Evolutionary conservation across 1,140 invertebrate genomes (phyloP).

Genomic region (Panagrolaimus sp.): DNA sequence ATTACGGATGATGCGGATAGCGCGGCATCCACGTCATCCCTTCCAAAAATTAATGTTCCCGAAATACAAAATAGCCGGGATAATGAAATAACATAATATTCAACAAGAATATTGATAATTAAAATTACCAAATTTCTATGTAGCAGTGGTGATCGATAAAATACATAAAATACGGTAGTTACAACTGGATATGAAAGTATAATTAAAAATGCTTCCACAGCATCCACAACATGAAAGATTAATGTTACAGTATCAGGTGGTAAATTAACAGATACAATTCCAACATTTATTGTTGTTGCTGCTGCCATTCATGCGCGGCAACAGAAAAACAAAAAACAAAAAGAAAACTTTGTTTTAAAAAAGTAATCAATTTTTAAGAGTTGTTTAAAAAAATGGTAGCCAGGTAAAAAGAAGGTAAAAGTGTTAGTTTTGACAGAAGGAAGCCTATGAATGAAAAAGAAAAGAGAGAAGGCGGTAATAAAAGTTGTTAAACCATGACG

Average conservation of each 20-base stretch:
- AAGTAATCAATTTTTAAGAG: no score
- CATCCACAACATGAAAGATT: not conserved
- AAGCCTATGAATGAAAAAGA: no score
- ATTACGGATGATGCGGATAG: not conserved
- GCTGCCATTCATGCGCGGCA: no score
- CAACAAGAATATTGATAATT: not conserved
- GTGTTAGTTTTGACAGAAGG: no score
- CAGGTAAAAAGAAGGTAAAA: no score
- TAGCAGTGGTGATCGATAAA: not conserved
- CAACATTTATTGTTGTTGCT: no score
- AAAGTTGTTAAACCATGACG: no score
- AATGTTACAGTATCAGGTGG: not conserved
- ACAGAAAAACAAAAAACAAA: no score
- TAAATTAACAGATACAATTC: not conserved
- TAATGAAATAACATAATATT: not conserved
- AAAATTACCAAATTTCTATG: constrained; percentile 3
- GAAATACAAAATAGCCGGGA: not conserved
- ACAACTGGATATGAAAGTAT: not conserved
- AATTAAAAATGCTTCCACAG: not conserved
- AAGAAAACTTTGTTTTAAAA: no score
- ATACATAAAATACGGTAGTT: not conserved
- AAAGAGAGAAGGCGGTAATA: no score
- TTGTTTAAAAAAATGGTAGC: no score
- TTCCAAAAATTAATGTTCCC: not conserved
- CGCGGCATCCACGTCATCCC: not conserved